Evolutionary conservation across 1,140 invertebrate species (phyloP), one percentile per base, ranked within the genome.

Genomic region (Paralvinella palmiformis): DNA sequence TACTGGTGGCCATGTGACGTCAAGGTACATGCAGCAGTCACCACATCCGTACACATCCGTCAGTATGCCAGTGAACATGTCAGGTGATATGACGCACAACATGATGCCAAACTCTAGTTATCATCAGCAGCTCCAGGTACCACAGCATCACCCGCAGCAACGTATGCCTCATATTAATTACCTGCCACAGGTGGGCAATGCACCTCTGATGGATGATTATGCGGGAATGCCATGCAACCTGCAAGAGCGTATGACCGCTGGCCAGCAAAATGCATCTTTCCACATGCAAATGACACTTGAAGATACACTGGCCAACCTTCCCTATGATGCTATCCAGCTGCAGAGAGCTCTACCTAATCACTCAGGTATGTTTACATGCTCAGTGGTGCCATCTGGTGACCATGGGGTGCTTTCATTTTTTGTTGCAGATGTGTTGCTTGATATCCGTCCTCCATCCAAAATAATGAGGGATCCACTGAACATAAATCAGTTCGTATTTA

Each of bases 271-370:
- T 17, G 20, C 20, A 6, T 35, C 50, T 1, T 56, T 63, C 48
- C 20, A 45, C n/a, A 33, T 60, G 57, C 57, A 44, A 15, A 45
- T 60, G 31, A 35, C 57, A 17, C 44, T 65, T 6, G 63, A 65
- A 45, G 63, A 65, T 27, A 60, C 57, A 7, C 48, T 65, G 2
- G 37, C 57, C 24, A 65, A 60, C 32, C 57, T 65, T 3, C 63
- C 63, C 17, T 65, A 65, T 22, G 58, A 65, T 33, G 58, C 57
- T 29, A 65, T 65, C 13, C 57, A 61, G 29, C 57, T 65, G 29
- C 63, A 65, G 31, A 31, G 63, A 4, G 63, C 63, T 5, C 44
- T 65, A 27, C 61, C 63, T 32, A 65, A 44, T 32, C 63, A 65
- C 32, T 65, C 63, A 61, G 63, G 63, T 65, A 62, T 17, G 17